phyloP scores from a whole-genome alignment of 2,888 invertebrate species.

The Agrochola circellaris region DNA sequence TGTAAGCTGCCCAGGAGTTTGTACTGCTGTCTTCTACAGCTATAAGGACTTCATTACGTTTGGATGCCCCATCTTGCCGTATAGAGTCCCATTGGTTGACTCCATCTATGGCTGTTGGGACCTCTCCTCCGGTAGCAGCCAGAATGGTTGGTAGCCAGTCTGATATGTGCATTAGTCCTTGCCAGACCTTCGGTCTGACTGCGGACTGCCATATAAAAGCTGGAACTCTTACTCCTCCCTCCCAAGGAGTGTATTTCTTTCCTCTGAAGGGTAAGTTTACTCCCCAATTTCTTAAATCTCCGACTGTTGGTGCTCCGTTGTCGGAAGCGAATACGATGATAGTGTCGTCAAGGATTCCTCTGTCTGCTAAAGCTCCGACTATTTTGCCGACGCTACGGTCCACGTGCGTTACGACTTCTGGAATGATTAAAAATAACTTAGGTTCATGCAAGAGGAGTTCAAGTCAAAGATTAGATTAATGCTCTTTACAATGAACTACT shows the following conservation, averaged over 20 bases:
- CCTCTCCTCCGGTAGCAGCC: constrained; percentile 81
- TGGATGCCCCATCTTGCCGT: constrained; percentile 84
- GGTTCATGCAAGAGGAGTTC: background rate
- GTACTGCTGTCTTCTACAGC: constrained; percentile 90
- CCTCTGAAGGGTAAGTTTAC: constrained; percentile 95
- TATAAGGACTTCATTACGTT: constrained; percentile 90
- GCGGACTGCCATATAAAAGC: constrained; percentile 93
- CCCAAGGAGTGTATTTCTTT: constrained; percentile 95
- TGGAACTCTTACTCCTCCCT: constrained; percentile 95
- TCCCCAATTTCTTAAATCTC: constrained; percentile 93
- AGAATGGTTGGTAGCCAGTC: constrained; percentile 96
- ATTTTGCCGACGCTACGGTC: constrained; percentile 96
- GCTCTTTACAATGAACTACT: background rate
- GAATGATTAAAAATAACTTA: constrained; percentile 7
- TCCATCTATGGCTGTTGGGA: constrained; percentile 90
- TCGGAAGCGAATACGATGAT: constrained; percentile 97
- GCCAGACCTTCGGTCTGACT: constrained; percentile 91
- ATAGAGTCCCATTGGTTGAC: constrained; percentile 93
- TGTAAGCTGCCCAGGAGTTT: constrained; percentile 89
- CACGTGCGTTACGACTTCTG: constrained; percentile 93
- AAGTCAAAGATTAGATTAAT: too few relatives aligned
- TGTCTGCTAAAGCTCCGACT: constrained; percentile 92
- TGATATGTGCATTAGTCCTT: constrained; percentile 93
- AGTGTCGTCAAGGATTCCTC: constrained; percentile 94
- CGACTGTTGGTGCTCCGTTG: constrained; percentile 96